Base-by-base conservation (phyloP, 30 jellyfish, hydroid and myxozoan species). In the Sanderia malayensis region DNA sequence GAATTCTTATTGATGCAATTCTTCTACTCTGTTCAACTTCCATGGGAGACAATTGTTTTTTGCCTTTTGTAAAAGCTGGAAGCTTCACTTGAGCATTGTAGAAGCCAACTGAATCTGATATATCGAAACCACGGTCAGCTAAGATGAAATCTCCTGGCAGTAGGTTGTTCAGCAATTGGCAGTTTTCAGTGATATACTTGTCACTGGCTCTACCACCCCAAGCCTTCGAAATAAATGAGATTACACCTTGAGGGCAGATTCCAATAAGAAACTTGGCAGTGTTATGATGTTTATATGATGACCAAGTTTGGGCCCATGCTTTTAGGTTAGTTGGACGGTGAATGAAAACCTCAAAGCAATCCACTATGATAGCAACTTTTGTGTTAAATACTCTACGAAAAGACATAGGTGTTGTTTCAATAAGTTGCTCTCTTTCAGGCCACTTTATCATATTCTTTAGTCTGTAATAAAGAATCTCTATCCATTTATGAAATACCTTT, bases 181-280 rank as follows among this genome's bases (percentile, higher is more conserved):
- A 69, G 29, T 79, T 44, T n/a, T 37, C 61, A 22, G 82, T 79
- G 23, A 85, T 85, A 27, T 75, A 76, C 45, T 79, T 86, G 74
- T 86, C 94, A 1, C 91, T 70, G 1, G 52, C 91, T 19, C 81
- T 21, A 9, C 96, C 94, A 32, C 94, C 85, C 94, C 94, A 86
- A 9, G 90, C 96, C 17, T 44, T 18, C 1, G 96, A 86, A 10
- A 79, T 25, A 72, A 79, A 86, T 31, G 44, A 61, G 0, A 86
- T 86, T 30, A 85, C 95, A n/a, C 96, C 94, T 0, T 85, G 76
- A 15, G 94, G 96, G 46, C 66, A 32, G 60, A 71, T 62, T 4
- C 83, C 94, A 31, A 76, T 61, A 15, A 86, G 61, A 72, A 69
- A 76, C 78, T 86, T 86, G 24, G 69, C 69, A 22, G 96, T 66